Evolutionary conservation across 2,797 vertebrate species (phyloP).

Genomic region (Crocidura indochinensis): DNA sequence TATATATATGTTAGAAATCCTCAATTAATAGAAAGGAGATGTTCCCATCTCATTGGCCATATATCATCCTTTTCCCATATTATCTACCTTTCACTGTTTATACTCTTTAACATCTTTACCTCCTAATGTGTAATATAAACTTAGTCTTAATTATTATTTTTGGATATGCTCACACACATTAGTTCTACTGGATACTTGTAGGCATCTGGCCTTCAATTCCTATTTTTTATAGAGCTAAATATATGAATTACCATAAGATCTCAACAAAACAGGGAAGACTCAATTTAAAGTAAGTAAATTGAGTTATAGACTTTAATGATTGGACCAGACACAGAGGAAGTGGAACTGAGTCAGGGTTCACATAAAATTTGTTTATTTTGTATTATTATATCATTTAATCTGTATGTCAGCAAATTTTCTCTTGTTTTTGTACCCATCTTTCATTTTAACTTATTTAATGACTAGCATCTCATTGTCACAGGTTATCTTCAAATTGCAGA

Average conservation of each 20-base stretch:
- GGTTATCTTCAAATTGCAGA: slow-evolving; percentile 62
- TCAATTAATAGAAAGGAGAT: background rate
- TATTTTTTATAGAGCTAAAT: background rate
- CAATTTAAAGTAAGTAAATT: slow-evolving; percentile 40
- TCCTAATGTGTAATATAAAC: background rate
- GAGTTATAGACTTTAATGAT: background rate
- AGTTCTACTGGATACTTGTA: background rate
- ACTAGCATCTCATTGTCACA: slow-evolving; percentile 60
- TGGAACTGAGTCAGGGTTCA: background rate
- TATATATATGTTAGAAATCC: too few species aligned
- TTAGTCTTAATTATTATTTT: background rate
- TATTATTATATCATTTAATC: background rate
- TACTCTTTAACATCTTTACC: background rate
- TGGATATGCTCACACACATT: background rate
- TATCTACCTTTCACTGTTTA: background rate
- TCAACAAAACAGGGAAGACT: background rate
- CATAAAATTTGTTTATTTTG: background rate
- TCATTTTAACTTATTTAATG: slow-evolving; percentile 64
- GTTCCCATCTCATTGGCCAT: background rate
- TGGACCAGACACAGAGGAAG: background rate
- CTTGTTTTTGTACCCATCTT: slow-evolving; percentile 27
- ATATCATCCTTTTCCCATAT: background rate
- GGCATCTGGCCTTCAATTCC: background rate
- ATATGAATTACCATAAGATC: background rate
- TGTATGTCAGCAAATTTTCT: slow-evolving; percentile 23